phyloP scores from a whole-genome alignment of 2,113 vertebrate genomes.

The Atlantisia rogersi region DNA sequence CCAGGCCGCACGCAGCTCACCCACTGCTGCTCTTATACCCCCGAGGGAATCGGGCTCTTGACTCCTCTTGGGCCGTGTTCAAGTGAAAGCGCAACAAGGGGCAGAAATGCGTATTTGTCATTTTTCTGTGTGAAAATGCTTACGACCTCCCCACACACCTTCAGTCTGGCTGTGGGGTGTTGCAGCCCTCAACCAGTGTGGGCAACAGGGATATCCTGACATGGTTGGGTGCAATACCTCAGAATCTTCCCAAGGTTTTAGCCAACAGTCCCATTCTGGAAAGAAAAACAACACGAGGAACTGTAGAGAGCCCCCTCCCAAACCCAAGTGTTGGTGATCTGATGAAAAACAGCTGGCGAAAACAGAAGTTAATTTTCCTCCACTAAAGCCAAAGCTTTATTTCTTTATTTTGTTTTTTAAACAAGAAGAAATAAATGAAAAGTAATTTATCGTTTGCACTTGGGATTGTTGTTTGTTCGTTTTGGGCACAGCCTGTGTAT shows the following conservation, averaged over 20 bases:
- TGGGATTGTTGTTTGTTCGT: not conserved
- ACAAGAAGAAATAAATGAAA: not conserved
- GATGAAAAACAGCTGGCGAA: not conserved
- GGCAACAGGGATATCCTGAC: not conserved
- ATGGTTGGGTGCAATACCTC: fast-evolving
- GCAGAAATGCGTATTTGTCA: not conserved
- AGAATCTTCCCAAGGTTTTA: not conserved
- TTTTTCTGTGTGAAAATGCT: not conserved
- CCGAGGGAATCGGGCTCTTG: not conserved
- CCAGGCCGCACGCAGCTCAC: not conserved
- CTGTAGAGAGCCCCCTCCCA: not conserved
- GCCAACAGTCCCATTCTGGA: not conserved
- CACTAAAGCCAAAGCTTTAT: not conserved
- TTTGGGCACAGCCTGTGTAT: not conserved
- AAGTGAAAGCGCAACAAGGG: not conserved
- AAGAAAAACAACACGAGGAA: not conserved
- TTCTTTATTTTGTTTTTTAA: not conserved
- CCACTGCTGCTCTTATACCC: not conserved
- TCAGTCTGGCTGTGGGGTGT: not conserved
- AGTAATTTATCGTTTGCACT: not conserved
- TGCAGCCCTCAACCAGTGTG: not conserved
- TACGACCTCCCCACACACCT: fast-evolving
- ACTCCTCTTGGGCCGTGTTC: not conserved
- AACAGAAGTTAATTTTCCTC: not conserved
- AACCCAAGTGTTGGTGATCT: not conserved